These are phyloP conservation scores for Trichogramma pretiosum DNA, from an alignment of 1,140 invertebrate genomes.

Conservation along the genomic window DNA sequence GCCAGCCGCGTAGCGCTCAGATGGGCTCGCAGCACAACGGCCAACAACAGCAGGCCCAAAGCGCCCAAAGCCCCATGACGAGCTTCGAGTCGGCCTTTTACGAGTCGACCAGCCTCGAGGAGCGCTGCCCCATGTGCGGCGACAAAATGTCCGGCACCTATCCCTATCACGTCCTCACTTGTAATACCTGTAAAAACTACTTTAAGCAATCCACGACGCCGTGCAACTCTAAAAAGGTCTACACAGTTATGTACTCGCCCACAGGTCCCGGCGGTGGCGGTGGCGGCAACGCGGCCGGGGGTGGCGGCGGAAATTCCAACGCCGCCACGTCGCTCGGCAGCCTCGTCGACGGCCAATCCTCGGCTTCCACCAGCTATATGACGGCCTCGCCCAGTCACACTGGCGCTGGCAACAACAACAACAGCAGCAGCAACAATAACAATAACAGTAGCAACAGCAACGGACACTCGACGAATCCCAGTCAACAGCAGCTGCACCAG, in stretches of 20 bases:
- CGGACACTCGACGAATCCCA: constrained; percentile 15
- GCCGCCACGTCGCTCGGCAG: constrained; percentile 21
- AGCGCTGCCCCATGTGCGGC: constrained; percentile 95
- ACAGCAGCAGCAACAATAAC: constrained; percentile 89
- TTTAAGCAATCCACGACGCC: constrained; percentile 68
- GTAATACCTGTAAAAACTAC: constrained; percentile 99
- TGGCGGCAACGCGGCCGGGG: constrained; percentile 28
- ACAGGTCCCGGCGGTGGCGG: constrained; percentile 48
- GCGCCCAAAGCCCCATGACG: constrained; percentile 27
- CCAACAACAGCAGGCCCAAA: constrained; percentile 26
- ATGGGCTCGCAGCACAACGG: constrained; percentile 21
- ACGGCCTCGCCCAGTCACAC: neutral
- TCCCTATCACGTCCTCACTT: constrained; percentile 96
- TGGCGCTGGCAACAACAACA: constrained; percentile 10
- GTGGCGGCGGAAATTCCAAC: constrained; percentile 29
- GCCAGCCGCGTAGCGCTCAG: constrained; percentile 26
- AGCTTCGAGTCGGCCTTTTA: constrained; percentile 49
- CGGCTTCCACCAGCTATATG: constrained; percentile 20
- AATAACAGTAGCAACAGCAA: constrained; percentile 52
- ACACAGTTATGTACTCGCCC: constrained; percentile 67
- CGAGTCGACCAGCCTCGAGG: constrained; percentile 85
- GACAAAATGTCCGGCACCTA: constrained; percentile 99
- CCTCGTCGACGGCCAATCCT: constrained; percentile 27
- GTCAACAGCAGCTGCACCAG: constrained; percentile 26
- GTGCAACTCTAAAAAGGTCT: constrained; percentile 98